Evolutionary conservation across 2,888 invertebrate genomes (phyloP), one percentile per base, ranked within the genome.

Genomic region (Thecophora atra): DNA sequence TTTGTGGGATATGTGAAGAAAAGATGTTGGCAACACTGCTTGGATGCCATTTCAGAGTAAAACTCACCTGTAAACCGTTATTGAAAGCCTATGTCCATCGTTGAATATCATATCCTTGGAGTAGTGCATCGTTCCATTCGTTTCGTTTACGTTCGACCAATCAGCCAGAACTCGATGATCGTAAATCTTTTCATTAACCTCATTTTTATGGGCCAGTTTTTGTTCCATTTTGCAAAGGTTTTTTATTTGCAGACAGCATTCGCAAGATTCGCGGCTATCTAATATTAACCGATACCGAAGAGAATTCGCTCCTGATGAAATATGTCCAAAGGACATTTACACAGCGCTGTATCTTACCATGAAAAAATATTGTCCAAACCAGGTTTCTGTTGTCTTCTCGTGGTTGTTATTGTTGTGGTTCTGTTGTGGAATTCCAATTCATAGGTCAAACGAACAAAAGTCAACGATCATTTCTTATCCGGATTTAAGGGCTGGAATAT

Each of bases 71-170:
- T 97, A 97, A 74, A 93, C 92, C 30, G 91, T 89, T 77, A 97
- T 95, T 19, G 95, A 92, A 68, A 97, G 89, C 81, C 92, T 88
- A 83, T 95, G 94, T 0, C 94, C 95, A 76, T 93, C 92, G 84
- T 95, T 95, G 85, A 96, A 96, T 47, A 89, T 88, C 95, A 97
- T 95, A 79, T 95, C 93, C 80, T 85, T 83, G n/a, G 87, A 84
- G 52, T 82, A 77, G 68, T 85, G 83, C 78, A 82, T 82, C 60
- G 84, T 84, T 11, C 84, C 84, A 74, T 82, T 84, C 42, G 82
- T 82, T 52, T 81, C 81, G 72, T 83, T 83, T 13, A 77, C 73
- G 75, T 82, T 81, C 28, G 84, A 85, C 86, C 86, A 86, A 78
- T 85, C 86, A 47, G 76, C 78, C 63, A 86, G 73, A 47, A 79